phyloP scores from a whole-genome alignment of 2,113 vertebrate species.

The Peromyscus californicus region DNA sequence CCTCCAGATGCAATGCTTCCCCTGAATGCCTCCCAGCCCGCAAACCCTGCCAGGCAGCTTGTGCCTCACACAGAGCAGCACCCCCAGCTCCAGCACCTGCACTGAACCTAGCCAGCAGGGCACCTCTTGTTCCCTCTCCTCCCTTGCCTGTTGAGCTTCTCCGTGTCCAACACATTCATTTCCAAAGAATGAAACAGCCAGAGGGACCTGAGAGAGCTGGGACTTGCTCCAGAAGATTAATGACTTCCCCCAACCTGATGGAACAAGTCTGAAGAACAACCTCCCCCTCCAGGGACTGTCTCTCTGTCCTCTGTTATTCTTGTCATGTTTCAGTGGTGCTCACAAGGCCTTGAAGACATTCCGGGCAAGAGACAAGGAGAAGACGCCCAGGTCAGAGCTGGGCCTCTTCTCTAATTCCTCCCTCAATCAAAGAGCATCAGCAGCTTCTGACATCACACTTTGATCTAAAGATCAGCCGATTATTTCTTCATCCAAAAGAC shows the following conservation, averaged over 20 bases:
- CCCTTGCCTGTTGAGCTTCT: background rate
- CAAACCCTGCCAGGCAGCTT: rapidly evolving
- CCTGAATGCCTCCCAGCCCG: rapidly evolving
- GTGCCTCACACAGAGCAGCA: rapidly evolving
- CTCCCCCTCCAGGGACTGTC: background rate
- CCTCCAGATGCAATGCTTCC: too few relatives aligned
- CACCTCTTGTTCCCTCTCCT: rapidly evolving
- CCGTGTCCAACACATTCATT: background rate
- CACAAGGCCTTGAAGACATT: background rate
- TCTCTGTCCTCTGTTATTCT: background rate
- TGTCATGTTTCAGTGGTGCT: background rate
- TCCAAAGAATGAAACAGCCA: background rate
- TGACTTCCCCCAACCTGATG: background rate
- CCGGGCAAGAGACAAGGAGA: background rate
- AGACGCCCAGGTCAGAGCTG: background rate
- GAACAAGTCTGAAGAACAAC: background rate
- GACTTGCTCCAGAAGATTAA: background rate
- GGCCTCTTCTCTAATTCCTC: background rate
- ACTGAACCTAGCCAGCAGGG: rapidly evolving
- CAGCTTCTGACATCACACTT: rapidly evolving
- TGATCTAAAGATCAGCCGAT: background rate
- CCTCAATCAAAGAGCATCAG: background rate
- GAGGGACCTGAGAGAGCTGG: background rate
- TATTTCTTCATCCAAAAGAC: background rate
- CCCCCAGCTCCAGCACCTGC: background rate